Evolutionary conservation across 1,140 invertebrate genomes (phyloP), one percentile per base, ranked within the genome.

Genomic region (Diploscapter pachys): DNA sequence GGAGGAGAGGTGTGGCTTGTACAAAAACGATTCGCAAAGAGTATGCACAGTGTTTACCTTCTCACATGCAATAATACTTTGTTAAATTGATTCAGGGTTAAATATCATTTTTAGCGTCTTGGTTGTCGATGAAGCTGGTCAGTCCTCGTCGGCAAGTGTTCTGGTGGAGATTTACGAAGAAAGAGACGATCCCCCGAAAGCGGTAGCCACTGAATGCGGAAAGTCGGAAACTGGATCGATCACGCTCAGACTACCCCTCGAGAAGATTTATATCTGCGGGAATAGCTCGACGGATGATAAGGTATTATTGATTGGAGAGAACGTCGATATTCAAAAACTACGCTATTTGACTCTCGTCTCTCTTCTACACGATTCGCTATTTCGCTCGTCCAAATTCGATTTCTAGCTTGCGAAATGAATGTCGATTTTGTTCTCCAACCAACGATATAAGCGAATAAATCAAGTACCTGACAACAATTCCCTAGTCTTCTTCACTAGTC

Each of bases 141-240:
- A n/a, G 9, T 55, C 49, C 9, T 8, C 9, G 5, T 55, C 53
- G 2, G 66, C 31, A n/a, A 55, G 52, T 8, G 66, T 68, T 52
- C 52, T 53, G 0, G 66, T 68, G 66, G 56, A 68, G 48, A 55
- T 68, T 11, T 51, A 52, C 6, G 66, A 52, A 9, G 66, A 68
- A 48, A 68, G 66, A 48, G 66, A 68, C 66, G 66, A 68, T 52
- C 66, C 66, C 51, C 66, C 66, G 51, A 50, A 53, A 48, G 11
- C 66, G 6, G 11, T 5, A 6, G 56, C 57, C 52, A 8, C 9
- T 31, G 11, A 55, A 0, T 68, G 66, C 51, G 66, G 66, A 53
- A 52, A 52, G 6, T 6, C 48, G 6, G 48, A 53, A 11, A 68
- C 66, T 2, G 66, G 66, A 13, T 68, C 66, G 5, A 53, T 68